These are phyloP conservation scores for Chaunax sp. DNA, from an alignment of 2,797 vertebrate species.

Conservation along the genomic window DNA sequence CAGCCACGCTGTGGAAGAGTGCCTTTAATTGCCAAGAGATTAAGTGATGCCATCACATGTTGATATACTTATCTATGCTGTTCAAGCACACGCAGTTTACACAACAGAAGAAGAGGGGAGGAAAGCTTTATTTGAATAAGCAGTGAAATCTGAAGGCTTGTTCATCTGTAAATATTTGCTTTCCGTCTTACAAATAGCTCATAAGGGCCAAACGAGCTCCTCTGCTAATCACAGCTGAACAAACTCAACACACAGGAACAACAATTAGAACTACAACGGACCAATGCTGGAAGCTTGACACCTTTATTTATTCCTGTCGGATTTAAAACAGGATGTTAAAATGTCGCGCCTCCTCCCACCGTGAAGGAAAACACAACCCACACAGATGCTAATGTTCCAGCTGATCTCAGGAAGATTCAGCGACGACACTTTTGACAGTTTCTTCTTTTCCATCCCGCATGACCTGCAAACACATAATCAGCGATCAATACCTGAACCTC, in stretches of 20 bases:
- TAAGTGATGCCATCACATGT: conserved; percentile 69
- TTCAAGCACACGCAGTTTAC: conserved; percentile 58
- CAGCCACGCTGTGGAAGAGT: conserved; percentile 53
- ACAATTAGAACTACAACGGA: conserved; percentile 46
- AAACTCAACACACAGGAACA: conserved; percentile 26
- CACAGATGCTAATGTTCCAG: conserved; percentile 9
- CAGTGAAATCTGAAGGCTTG: conserved; percentile 28
- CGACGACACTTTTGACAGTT: background rate
- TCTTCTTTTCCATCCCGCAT: conserved; percentile 25
- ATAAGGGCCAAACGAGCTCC: background rate
- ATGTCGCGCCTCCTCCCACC: conserved; percentile 13
- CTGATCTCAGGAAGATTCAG: conserved; percentile 16
- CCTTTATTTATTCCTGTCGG: conserved; percentile 45
- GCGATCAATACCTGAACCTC: conserved; percentile 23
- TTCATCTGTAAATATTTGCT: conserved; percentile 63
- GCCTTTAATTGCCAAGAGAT: conserved; percentile 71
- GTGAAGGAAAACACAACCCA: conserved; percentile 1
- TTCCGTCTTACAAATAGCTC: conserved; percentile 35
- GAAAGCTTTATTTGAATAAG: conserved; percentile 58
- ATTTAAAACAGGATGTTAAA: conserved; percentile 25
- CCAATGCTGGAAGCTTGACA: conserved; percentile 35
- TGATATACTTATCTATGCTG: conserved; percentile 58
- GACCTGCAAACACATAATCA: conserved; percentile 63
- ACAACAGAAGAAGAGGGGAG: conserved; percentile 45
- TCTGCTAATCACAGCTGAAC: conserved; percentile 39